Base-by-base conservation (phyloP, 2,888 invertebrate species). In the Achlya flavicornis region DNA sequence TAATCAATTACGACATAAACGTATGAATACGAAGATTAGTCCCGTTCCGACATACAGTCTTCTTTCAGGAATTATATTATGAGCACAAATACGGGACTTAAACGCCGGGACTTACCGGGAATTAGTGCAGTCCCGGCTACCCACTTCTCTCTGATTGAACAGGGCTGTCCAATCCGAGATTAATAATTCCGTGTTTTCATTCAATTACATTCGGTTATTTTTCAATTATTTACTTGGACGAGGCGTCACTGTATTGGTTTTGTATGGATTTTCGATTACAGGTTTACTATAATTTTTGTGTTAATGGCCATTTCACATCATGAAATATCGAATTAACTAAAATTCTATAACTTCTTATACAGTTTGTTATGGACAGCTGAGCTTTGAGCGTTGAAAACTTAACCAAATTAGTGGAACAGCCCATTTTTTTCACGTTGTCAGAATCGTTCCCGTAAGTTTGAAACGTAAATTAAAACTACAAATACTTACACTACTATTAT, bases 11-110 rank as follows among this genome's bases (percentile, higher is more conserved):
- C 0, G 46, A 7, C 7, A 46, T n/a, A 10, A 7, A 46, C 43
- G 43, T 43, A 46, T 46, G n/a, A 46, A 46, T 46, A 46, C 46
- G 6, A 46, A 46, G 46, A n/a, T 46, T 46, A 46, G n/a, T 46
- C 46, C n/a, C 46, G 46, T 46, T 46, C 1, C n/a, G n/a, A 46
- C 46, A 7, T 46, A 46, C 46, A 46, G 46, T 46, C 14, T 0
- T 43, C n/a, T 46, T 46, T 46, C 46, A 46, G n/a, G 1, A 26
- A 46, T 46, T 46, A 46, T n/a, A 46, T 46, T 46, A 41, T 41
- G 46, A 46, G n/a, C 41, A n/a, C 46, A n/a, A 46, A 46, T 1
- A n/a, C n/a, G n/a, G 46, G 46, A 46, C 46, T 46, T 46, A 41
- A 41, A 41, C 3, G 41, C 41, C 12, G 46, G 46, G 46, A 41